Evolutionary conservation across 2,797 vertebrate genomes (phyloP).

Genomic region (Falco cherrug): DNA sequence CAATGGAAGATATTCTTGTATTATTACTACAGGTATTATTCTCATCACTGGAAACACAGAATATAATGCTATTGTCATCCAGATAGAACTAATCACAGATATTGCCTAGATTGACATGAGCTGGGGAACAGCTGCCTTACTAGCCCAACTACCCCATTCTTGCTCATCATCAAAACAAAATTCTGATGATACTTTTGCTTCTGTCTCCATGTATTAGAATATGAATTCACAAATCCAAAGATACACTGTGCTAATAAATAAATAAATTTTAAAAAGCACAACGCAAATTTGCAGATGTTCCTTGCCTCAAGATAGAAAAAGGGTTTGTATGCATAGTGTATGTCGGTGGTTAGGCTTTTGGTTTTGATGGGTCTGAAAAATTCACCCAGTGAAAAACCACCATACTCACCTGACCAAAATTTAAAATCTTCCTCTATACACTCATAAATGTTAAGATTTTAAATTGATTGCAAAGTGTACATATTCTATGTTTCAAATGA

Average conservation of each 20-base stretch:
- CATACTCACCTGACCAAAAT: not conserved
- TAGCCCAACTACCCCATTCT: not conserved
- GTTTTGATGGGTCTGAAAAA: not conserved
- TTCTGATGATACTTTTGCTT: not conserved
- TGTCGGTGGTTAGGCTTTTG: not conserved
- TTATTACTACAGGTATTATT: not conserved
- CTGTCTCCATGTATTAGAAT: not conserved
- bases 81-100: not conserved
- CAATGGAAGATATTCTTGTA: not conserved
- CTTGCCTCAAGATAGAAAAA: not conserved
- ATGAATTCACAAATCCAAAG: not conserved
- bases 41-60: not conserved
- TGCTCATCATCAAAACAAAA: not conserved
- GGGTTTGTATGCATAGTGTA: accelerated
- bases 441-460: not conserved
- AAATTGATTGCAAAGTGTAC: not conserved
- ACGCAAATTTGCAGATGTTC: not conserved
- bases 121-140: not conserved
- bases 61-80: not conserved
- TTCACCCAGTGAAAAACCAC: not conserved
- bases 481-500: not conserved
- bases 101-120: not conserved
- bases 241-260: not conserved
- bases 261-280: accelerated
- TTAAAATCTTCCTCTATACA: not conserved